Conservation (phyloP, 2,113 vertebrate species). For the Strigops habroptila region DNA sequence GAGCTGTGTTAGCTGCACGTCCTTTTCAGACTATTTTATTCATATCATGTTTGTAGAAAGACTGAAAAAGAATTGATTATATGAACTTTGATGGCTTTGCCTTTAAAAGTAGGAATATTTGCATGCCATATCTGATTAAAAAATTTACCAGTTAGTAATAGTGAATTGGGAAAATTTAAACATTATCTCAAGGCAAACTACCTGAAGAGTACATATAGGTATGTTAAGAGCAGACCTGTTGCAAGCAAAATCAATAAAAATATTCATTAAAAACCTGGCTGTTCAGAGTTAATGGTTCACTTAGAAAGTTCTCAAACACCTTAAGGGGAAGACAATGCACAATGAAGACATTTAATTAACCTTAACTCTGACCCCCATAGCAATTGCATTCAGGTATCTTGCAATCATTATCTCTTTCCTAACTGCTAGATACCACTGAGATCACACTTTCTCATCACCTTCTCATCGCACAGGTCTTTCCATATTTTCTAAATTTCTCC, state of each 20-base stretch:
- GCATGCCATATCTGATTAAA: background rate
- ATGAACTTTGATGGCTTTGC: background rate
- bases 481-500: background rate
- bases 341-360: constrained; percentile 61
- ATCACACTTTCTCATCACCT: constrained; percentile 4
- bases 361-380: constrained; percentile 47
- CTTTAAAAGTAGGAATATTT: background rate
- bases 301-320: constrained; percentile 23
- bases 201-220: background rate
- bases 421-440: background rate
- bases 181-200: constrained; percentile 17
- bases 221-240: constrained; percentile 31
- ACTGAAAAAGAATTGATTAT: background rate
- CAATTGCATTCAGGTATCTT: constrained; percentile 2
- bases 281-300: constrained; percentile 30
- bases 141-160: background rate
- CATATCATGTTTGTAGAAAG: background rate
- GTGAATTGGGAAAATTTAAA: background rate
- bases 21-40: constrained; percentile 40
- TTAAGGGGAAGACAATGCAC: constrained; percentile 50
- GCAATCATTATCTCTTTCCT: constrained; percentile 24
- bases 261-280: constrained; percentile 42
- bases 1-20: background rate
- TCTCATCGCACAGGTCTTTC: background rate
- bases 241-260: constrained; percentile 47